These are phyloP conservation scores for Oppia nitens DNA, from an alignment of 1,140 invertebrate species.

Conservation along the genomic window DNA sequence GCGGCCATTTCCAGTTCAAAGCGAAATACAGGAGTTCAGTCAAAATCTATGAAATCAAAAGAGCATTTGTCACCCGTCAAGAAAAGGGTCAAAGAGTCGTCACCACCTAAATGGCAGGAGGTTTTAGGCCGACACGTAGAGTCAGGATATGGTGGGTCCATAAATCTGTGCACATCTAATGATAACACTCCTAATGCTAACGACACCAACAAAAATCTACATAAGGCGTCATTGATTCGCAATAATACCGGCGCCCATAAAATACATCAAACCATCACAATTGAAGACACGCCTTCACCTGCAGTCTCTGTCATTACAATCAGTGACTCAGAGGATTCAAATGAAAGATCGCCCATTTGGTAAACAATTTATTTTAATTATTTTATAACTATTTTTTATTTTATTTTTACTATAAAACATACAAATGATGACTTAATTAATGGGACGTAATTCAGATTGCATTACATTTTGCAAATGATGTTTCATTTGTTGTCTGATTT, in stretches of 20 bases:
- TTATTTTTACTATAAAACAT: slow-evolving; percentile 13
- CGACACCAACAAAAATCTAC: neutral
- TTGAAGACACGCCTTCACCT: slow-evolving; percentile 65
- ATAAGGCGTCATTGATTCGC: neutral
- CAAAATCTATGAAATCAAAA: slow-evolving; percentile 1
- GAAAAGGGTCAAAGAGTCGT: slow-evolving; percentile 92
- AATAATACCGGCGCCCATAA: neutral
- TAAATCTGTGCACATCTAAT: neutral
- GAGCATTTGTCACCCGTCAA: slow-evolving; percentile 81
- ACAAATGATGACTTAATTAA: slow-evolving; percentile 7
- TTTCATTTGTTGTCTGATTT: too few species aligned
- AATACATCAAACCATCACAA: slow-evolving; percentile 57
- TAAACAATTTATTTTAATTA: too few species aligned
- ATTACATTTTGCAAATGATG: too few species aligned
- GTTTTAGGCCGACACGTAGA: neutral
- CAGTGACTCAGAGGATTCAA: slow-evolving; percentile 71
- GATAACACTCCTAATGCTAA: neutral
- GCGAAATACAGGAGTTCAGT: neutral
- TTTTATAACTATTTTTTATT: neutral
- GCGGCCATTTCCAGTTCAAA: neutral
- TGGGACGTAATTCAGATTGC: neutral
- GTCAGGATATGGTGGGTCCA: neutral
- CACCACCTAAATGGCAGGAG: slow-evolving; percentile 46
- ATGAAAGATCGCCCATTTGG: slow-evolving; percentile 34
- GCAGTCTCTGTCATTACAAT: slow-evolving; percentile 86